Conservation (phyloP, 2,888 invertebrate genomes). For the Tiliacea citrago region DNA sequence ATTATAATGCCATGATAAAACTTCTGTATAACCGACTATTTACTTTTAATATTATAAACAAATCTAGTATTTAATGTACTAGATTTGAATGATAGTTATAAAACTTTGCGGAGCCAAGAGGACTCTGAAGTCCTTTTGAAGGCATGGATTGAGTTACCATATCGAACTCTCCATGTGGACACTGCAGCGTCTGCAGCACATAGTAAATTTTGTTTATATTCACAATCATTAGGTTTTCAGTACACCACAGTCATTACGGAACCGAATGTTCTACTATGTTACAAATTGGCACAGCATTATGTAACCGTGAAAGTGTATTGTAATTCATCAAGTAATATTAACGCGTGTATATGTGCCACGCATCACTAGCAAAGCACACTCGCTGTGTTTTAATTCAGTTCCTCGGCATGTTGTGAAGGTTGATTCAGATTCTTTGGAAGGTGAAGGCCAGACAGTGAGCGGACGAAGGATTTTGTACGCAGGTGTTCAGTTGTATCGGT, state of each 20-base stretch:
- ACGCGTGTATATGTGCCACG: conserved; percentile 75
- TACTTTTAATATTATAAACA: neutral
- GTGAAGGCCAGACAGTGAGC: conserved; percentile 60
- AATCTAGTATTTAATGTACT: neutral
- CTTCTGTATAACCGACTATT: neutral
- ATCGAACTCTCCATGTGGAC: neutral
- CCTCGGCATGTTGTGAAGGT: conserved; percentile 45
- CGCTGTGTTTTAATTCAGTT: conserved; percentile 74
- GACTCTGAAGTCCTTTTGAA: neutral
- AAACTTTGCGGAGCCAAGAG: neutral
- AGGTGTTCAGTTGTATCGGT: conserved; percentile 44
- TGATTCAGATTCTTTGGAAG: conserved; percentile 47
- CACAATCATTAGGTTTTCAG: conserved; percentile 23
- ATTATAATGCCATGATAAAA: neutral
- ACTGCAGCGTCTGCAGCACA: neutral
- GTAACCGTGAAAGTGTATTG: conserved; percentile 87
- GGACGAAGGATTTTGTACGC: conserved; percentile 43
- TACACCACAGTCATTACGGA: conserved; percentile 25
- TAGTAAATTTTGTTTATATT: neutral
- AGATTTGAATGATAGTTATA: neutral
- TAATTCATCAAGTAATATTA: conserved; percentile 85
- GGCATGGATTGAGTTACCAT: neutral
- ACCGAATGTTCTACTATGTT: conserved; percentile 40
- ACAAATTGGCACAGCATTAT: conserved; percentile 72
- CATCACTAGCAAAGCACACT: conserved; percentile 72